Percentiles rank a stretch among this genome's conserved stretches.
These are phyloP conservation scores for Luehdorfia chinensis DNA, from an alignment of 1,140 invertebrate species.

Conservation along the genomic window DNA sequence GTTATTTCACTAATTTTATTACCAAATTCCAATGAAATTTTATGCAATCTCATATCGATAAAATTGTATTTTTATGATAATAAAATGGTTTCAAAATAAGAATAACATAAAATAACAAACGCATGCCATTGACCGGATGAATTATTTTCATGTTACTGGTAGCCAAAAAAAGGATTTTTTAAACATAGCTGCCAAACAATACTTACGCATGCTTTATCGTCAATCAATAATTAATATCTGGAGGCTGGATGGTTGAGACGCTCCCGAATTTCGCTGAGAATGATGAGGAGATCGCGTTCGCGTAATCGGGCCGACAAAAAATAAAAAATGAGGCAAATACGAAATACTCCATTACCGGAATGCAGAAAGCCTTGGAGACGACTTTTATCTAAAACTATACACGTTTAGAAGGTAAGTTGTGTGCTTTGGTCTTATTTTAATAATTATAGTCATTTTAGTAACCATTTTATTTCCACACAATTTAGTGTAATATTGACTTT, in stretches of 20 bases:
- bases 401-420: too few species aligned
- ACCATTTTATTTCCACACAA: too few species aligned
- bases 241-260: conserved; percentile 61
- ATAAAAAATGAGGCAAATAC: conserved; percentile 76
- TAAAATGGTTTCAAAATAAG: too few species aligned
- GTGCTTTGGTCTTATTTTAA: too few species aligned
- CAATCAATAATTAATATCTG: conserved; percentile 76
- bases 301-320: conserved; percentile 74
- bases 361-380: conserved; percentile 43
- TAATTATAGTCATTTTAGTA: too few species aligned
- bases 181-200: conserved; percentile 44
- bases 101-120: too few species aligned
- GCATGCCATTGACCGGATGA: too few species aligned
- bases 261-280: conserved; percentile 73
- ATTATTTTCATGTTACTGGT: not conserved
- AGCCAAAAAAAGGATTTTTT: conserved; percentile 39
- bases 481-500: not conserved
- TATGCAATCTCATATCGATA: too few species aligned
- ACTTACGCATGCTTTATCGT: conserved; percentile 72
- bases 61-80: too few species aligned
- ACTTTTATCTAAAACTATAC: conserved; percentile 21
- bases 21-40: too few species aligned
- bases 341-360: conserved; percentile 72
- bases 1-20: too few species aligned
- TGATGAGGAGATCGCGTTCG: conserved; percentile 71